Conservation (phyloP, 2,113 vertebrate species). For the Condylura cristata region DNA sequence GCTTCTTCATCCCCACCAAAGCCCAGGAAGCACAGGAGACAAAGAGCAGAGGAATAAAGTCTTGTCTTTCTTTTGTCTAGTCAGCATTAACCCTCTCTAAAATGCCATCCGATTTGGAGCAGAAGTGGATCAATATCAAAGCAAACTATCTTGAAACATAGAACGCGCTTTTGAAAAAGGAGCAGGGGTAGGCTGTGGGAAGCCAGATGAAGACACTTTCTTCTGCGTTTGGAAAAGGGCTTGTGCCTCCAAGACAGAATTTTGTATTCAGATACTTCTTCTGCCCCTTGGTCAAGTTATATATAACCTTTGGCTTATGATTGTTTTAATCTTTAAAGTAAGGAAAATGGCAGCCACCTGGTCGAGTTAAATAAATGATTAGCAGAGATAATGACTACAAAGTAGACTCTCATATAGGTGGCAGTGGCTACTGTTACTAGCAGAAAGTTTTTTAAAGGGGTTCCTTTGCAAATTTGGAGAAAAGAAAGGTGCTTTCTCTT, state of each 20-base stretch:
- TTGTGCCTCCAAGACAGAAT: background rate
- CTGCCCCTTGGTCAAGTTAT: background rate
- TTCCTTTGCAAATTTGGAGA: conserved; percentile 11
- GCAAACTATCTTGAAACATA: background rate
- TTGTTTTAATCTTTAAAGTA: conserved; percentile 32
- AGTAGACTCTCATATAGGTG: background rate
- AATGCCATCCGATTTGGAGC: conserved; percentile 11
- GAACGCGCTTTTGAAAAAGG: background rate
- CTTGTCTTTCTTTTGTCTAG: conserved; percentile 32
- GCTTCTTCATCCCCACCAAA: background rate
- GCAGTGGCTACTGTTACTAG: conserved; percentile 7
- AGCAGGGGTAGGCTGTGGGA: background rate
- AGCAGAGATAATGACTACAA: conserved; percentile 23
- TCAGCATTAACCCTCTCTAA: background rate
- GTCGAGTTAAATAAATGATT: background rate
- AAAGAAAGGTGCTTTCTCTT: conserved; percentile 47
- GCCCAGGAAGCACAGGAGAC: background rate
- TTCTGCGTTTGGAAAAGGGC: background rate
- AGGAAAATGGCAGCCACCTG: background rate
- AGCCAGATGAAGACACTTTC: background rate
- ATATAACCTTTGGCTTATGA: background rate
- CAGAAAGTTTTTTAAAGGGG: background rate
- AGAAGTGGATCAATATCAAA: background rate
- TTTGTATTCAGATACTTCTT: background rate
- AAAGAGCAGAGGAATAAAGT: background rate